Conservation (phyloP, 2,113 vertebrate genomes). For the Ciconia maguari region DNA sequence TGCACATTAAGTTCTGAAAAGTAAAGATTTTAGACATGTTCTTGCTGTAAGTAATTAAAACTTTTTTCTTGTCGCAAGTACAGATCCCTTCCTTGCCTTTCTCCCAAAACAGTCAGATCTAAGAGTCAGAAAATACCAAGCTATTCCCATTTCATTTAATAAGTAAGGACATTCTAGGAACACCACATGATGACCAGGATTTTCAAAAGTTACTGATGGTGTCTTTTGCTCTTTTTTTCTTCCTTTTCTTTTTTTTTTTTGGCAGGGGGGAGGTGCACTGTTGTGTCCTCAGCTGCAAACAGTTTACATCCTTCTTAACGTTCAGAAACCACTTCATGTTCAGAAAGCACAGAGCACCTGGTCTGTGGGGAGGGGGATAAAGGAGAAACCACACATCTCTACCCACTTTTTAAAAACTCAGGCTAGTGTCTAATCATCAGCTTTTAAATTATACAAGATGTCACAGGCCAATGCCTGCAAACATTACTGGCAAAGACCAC, state of each 20-base stretch:
- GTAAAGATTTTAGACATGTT: neutral
- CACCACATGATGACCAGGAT: neutral
- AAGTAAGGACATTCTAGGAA: neutral
- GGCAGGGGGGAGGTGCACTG: neutral
- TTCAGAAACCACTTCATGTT: constrained; percentile 28
- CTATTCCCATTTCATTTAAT: neutral
- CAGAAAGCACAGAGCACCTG: constrained; percentile 25
- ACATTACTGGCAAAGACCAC: neutral
- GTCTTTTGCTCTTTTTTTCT: fast-evolving
- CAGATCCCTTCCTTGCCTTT: neutral
- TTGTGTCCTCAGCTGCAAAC: neutral
- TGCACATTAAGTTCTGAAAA: constrained; percentile 21
- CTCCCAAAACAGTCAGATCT: neutral
- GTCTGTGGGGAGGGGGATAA: neutral
- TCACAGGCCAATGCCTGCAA: neutral
- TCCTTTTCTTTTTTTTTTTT: too few relatives aligned
- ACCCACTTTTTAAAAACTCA: neutral
- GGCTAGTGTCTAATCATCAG: neutral
- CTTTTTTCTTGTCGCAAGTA: neutral
- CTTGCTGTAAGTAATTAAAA: constrained; percentile 56
- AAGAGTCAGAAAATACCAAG: neutral
- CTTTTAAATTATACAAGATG: neutral
- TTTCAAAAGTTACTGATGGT: neutral
- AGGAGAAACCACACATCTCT: neutral
- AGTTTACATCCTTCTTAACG: constrained; percentile 4